phyloP scores from a whole-genome alignment of 1,140 invertebrate species.

The Bombus superbus region DNA sequence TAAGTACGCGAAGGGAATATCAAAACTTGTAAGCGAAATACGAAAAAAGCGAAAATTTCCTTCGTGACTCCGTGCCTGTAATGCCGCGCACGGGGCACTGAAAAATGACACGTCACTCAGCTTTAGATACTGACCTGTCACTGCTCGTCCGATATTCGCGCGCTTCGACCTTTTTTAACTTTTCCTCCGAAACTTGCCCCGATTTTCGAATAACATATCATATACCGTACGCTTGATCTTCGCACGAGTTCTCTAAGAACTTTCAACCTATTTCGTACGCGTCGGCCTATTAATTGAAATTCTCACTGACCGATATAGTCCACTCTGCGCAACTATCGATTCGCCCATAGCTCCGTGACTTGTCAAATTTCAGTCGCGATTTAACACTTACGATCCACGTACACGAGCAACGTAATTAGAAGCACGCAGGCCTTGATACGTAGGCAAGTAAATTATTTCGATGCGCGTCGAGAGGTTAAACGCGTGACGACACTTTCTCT shows the following conservation, averaged over 20 bases:
- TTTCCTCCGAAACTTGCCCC: not conserved
- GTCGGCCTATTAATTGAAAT: no score
- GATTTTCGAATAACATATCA: not conserved
- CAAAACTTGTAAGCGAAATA: conserved; percentile 25
- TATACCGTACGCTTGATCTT: not conserved
- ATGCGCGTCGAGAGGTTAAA: not conserved
- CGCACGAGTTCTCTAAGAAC: not conserved
- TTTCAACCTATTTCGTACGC: no score
- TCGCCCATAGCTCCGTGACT: no score
- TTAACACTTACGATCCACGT: not conserved
- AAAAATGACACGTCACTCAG: conserved; percentile 27
- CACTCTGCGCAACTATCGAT: no score
- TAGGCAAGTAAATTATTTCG: conserved; percentile 1
- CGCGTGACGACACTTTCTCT: not conserved
- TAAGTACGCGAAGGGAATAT: conserved; percentile 24
- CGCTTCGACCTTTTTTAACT: not conserved
- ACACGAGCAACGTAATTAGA: not conserved
- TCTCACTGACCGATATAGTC: no score
- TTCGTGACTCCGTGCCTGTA: not conserved
- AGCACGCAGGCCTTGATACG: not conserved
- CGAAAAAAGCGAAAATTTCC: conserved; percentile 18
- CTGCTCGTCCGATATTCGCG: not conserved
- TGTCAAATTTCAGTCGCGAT: not conserved
- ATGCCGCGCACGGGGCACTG: not conserved
- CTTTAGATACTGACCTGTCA: conserved; percentile 4